Percentiles rank a stretch among this genome's conserved stretches.
These are phyloP conservation scores for Aurelia sp. DNA, from an alignment of 30 jellyfish, hydroid and myxozoan genomes.

Conservation along the genomic window DNA sequence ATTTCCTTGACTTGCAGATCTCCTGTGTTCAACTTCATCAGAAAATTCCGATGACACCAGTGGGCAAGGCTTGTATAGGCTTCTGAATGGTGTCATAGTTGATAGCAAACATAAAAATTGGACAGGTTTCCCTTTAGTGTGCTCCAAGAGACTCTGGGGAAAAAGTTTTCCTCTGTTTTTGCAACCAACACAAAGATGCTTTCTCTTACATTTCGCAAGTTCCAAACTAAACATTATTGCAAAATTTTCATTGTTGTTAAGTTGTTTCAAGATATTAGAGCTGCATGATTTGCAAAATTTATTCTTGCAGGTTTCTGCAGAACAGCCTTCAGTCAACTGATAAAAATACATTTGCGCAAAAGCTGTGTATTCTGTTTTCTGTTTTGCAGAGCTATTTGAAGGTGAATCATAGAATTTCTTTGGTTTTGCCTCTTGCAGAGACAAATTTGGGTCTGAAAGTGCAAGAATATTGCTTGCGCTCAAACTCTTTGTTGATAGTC, in stretches of 20 bases:
- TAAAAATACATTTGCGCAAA: constrained; percentile 83
- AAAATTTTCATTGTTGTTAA: constrained; percentile 20
- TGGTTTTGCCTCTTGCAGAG: constrained; percentile 85
- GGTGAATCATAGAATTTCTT: constrained; percentile 73
- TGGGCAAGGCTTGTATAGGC: constrained; percentile 77
- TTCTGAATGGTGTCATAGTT: constrained; percentile 77
- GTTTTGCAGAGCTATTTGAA: constrained; percentile 74
- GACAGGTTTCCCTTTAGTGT: background rate
- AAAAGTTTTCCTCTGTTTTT: constrained; percentile 32
- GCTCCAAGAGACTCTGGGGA: constrained; percentile 25
- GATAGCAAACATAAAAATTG: constrained; percentile 67
- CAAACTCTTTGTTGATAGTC: constrained; percentile 52
- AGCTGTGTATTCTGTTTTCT: constrained; percentile 76
- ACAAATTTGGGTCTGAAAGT: constrained; percentile 80
- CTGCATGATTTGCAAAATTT: constrained; percentile 73
- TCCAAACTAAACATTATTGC: constrained; percentile 77
- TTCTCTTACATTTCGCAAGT: constrained; percentile 67
- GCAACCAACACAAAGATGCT: constrained; percentile 50
- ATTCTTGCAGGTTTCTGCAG: constrained; percentile 51
- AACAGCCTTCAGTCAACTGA: constrained; percentile 93
- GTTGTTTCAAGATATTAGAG: constrained; percentile 14
- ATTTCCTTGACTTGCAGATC: constrained; percentile 22
- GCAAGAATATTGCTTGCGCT: constrained; percentile 96
- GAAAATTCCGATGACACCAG: constrained; percentile 66
- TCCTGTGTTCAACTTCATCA: constrained; percentile 2